Base-by-base conservation (phyloP, 2,113 vertebrate species). In the Phyllostomus discolor region DNA sequence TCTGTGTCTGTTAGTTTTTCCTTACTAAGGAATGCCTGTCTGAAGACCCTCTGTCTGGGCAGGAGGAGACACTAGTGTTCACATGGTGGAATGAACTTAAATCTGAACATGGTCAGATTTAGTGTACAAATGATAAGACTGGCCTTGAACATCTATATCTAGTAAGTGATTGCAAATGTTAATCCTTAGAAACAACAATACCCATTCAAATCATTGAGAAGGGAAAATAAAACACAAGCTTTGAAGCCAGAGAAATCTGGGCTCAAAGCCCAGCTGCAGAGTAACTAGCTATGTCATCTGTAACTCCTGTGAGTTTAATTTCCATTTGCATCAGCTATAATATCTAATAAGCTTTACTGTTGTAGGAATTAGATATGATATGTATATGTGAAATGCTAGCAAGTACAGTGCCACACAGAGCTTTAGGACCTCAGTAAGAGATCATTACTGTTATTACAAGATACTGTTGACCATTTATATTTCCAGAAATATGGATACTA, bases 61-160 rank as follows among this genome's bases (percentile, higher is more conserved):
- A 88, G 35, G 10, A 78, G 35, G 10, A 75, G 43, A 84, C 10
- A n/a, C 6, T 14, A 48, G n/a, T 81, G 19, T 90, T 91, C 82
- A 64, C 35, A 26, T 11, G 52, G 19, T 89, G 22, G 64, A 17
- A 50, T 31, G 31, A 4, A 12, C 38, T 62, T 62, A 26, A 86
- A 54, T 70, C 90, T 79, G n/a, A n/a, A n/a, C n/a, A n/a, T n/a
- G n/a, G n/a, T 87, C 79, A 70, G 59, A 89, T 86, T 91, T 79
- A 87, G 43, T 70, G 54, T 10, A 91, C 26, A 69, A 72, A 54
- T 78, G 82, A 88, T 11, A 73, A 38, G 35, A 31, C 46, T 83
- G 62, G 66, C 46, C 31, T 82, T 76, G 76, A 88, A 48, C 46
- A 91, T 66, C 31, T 79, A 7, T 59, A 31, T 24, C 67, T 94